Conservation (phyloP, 2,888 invertebrate genomes). For the Drosophila cognata region DNA sequence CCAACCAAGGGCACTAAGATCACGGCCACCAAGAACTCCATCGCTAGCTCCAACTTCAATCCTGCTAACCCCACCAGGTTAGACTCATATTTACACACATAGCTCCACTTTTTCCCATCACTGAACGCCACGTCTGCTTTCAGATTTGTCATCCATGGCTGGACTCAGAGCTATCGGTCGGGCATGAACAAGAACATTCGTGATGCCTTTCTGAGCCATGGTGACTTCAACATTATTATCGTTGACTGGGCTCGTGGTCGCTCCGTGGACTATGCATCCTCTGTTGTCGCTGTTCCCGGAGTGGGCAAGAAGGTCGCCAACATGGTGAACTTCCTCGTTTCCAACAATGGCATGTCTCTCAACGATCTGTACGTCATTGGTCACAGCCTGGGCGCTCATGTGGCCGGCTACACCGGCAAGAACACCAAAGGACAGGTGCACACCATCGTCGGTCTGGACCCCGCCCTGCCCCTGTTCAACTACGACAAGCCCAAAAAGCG, state of each 20-base stretch:
- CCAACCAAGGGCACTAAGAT: constrained; percentile 64
- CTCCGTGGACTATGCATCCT: constrained; percentile 87
- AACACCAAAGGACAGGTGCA: constrained; percentile 86
- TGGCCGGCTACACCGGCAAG: constrained; percentile 87
- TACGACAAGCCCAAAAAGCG: constrained; percentile 73
- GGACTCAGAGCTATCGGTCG: constrained; percentile 86
- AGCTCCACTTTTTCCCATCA: no score
- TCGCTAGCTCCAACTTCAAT: constrained; percentile 63
- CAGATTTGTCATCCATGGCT: constrained; percentile 86
- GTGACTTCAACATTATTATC: constrained; percentile 87
- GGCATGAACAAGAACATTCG: constrained; percentile 73
- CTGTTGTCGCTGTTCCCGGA: constrained; percentile 84
- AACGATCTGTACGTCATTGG: constrained; percentile 86
- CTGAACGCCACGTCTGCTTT: background rate
- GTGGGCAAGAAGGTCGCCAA: constrained; percentile 78
- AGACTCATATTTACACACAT: background rate
- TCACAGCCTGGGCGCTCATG: constrained; percentile 88
- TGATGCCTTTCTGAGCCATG: constrained; percentile 86
- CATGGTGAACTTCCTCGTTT: constrained; percentile 84
- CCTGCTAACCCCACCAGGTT: constrained; percentile 61
- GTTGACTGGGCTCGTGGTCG: constrained; percentile 87
- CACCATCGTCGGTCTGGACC: constrained; percentile 86
- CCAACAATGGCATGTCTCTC: constrained; percentile 85
- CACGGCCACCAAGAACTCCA: constrained; percentile 46
- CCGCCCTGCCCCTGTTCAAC: constrained; percentile 81